A percentile compares a stretch with the other conserved stretches of the same genome.
Conservation (phyloP, 2,113 vertebrate species). For the Oryctolagus cuniculus region DNA sequence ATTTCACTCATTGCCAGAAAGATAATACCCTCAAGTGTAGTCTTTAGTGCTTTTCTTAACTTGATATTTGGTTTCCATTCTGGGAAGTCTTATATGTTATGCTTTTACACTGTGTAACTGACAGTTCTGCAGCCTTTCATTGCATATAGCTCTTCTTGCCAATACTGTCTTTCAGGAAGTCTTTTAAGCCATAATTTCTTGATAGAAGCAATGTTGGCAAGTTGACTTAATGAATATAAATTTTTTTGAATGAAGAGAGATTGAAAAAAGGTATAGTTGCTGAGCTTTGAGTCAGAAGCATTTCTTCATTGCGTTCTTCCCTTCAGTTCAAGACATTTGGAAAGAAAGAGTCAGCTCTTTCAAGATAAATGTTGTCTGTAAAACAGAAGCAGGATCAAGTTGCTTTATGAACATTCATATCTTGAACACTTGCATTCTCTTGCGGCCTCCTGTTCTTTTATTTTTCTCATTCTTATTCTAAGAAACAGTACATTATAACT, state of each 20-base stretch:
- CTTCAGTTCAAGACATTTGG: background rate
- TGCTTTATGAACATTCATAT: background rate
- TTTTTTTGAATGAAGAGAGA: background rate
- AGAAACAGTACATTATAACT: background rate
- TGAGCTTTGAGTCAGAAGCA: background rate
- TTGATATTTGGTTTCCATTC: slow-evolving; percentile 14
- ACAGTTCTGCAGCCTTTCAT: background rate
- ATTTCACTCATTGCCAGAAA: background rate
- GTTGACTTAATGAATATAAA: background rate
- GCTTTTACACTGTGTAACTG: background rate
- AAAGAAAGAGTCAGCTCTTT: background rate
- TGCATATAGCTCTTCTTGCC: background rate
- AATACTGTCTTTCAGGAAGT: background rate
- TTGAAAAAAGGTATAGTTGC: background rate
- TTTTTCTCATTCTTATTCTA: slow-evolving; percentile 48
- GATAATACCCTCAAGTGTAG: background rate
- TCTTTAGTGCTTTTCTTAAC: background rate
- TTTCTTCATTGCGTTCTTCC: background rate
- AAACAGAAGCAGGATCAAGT: background rate
- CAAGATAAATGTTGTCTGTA: background rate
- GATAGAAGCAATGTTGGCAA: slow-evolving; percentile 41
- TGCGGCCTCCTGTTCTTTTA: background rate
- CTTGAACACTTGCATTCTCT: background rate
- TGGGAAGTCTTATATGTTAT: background rate
- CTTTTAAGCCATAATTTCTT: slow-evolving; percentile 47